Conservation (phyloP, 2,888 invertebrate genomes). For the Tetranychus piercei region DNA sequence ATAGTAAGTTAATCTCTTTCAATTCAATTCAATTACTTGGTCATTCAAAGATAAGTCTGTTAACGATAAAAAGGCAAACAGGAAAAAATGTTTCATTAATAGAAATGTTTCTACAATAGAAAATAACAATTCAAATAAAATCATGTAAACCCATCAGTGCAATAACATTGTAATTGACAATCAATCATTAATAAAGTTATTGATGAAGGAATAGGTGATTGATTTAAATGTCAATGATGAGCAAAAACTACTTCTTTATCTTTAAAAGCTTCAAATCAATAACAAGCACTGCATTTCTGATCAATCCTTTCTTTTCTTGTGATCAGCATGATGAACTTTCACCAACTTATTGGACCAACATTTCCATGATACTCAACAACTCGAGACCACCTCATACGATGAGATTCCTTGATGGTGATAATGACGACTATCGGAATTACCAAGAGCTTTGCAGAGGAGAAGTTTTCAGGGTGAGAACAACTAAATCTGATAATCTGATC, state of each 20-base stretch:
- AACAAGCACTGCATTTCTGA: no score
- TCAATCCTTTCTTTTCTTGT: not conserved
- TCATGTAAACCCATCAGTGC: no score
- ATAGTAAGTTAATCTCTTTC: slow-evolving; percentile 27
- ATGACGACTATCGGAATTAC: slow-evolving; percentile 30
- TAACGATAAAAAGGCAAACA: not conserved
- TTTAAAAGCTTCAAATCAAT: no score
- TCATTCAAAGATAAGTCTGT: no score
- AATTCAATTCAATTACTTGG: not conserved
- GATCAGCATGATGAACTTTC: slow-evolving; percentile 12
- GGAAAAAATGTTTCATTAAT: not conserved
- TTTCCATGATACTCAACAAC: not conserved
- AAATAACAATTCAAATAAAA: no score
- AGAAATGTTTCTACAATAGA: not conserved
- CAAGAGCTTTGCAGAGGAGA: slow-evolving; percentile 31
- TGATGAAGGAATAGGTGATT: not conserved
- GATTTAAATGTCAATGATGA: not conserved
- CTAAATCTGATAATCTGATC: not conserved
- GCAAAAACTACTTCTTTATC: not conserved
- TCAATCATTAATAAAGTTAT: not conserved
- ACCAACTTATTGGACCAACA: slow-evolving; percentile 6
- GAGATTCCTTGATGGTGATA: slow-evolving; percentile 28
- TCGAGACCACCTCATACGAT: slow-evolving; percentile 15
- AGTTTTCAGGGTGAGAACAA: slow-evolving; percentile 28
- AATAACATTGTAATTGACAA: no score